Evolutionary conservation across 2,797 vertebrate genomes (phyloP), one percentile per base, ranked within the genome.

Genomic region (Chiroxiphia lanceolata): DNA sequence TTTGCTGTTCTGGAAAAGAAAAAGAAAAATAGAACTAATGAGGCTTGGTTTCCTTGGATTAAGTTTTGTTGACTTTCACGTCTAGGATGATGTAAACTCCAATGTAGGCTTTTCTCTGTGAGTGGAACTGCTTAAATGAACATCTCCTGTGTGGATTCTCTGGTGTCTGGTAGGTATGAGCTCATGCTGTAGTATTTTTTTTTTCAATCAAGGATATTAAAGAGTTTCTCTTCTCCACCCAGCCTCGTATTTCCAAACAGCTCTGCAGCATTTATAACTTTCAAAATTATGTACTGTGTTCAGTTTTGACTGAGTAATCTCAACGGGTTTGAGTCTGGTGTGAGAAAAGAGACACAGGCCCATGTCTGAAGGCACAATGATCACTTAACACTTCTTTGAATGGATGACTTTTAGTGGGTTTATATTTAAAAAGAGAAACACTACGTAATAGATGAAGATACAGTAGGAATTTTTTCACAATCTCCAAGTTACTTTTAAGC

Each of bases 11-110:
- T 75, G 56, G 23, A 15, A 15, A 69, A 40, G 63, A 54, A 51
- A 31, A 48, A 76, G 40, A 48, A 42, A 64, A 34, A 20, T 15
- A 87, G 31, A 91, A 56, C 45, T 94, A 95, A 89, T 78, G 83
- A 96, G 59, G 45, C 50, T 91, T 93, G 65, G 64, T 95, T 95
- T 95, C 48, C 82, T 75, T 71, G 87, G 59, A 88, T 90, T 94
- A 94, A 94, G 45, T 91, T 93, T 94, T 91, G 94, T 95, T 0
- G 54, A 93, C 90, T 89, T 80, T 61, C 85, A 81, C 0, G 2
- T 81, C 83, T 90, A 86, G 61, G 57, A 78, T 93, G 85, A 94
- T 94, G 72, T 90, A 95, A 93, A 86, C 27, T 86, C 53, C 54
- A 61, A 33, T 40, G 50, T 33, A 94, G 86, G 88, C 44, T 77